These are phyloP conservation scores for Tadarida brasiliensis DNA, from an alignment of 2,797 vertebrate genomes.

Conservation along the genomic window DNA sequence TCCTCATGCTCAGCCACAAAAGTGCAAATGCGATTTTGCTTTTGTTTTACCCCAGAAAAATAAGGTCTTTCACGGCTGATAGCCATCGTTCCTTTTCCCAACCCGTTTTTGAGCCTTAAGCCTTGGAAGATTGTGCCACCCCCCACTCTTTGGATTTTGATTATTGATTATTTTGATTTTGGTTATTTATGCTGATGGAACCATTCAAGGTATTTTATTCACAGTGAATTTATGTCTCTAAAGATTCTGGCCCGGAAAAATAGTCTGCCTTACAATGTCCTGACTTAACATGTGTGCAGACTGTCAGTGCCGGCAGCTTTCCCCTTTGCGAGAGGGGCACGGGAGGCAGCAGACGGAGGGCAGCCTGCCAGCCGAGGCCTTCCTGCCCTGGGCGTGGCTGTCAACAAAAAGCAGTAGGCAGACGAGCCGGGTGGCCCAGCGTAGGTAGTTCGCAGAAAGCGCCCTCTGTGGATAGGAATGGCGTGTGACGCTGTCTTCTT, in stretches of 20 bases:
- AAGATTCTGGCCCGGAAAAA: slow-evolving; percentile 43
- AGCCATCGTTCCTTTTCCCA: neutral
- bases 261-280: slow-evolving; percentile 27
- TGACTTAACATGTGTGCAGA: neutral
- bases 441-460: slow-evolving; percentile 52
- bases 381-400: neutral
- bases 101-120: neutral
- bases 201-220: neutral
- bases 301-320: neutral
- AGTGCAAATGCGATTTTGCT: neutral
- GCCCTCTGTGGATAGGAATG: neutral
- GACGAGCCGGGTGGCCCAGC: neutral
- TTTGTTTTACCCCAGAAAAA: slow-evolving; percentile 21
- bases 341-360: neutral
- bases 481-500: slow-evolving; percentile 81
- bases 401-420: neutral
- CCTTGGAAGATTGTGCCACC: neutral
- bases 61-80: neutral
- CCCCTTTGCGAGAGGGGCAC: neutral
- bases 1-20: neutral
- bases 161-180: slow-evolving; percentile 7
- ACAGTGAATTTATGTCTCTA: neutral
- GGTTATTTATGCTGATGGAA: neutral
- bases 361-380: neutral
- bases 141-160: neutral